Evolutionary conservation across 2,797 vertebrate species (phyloP).

Genomic region (Miichthys miiuy): DNA sequence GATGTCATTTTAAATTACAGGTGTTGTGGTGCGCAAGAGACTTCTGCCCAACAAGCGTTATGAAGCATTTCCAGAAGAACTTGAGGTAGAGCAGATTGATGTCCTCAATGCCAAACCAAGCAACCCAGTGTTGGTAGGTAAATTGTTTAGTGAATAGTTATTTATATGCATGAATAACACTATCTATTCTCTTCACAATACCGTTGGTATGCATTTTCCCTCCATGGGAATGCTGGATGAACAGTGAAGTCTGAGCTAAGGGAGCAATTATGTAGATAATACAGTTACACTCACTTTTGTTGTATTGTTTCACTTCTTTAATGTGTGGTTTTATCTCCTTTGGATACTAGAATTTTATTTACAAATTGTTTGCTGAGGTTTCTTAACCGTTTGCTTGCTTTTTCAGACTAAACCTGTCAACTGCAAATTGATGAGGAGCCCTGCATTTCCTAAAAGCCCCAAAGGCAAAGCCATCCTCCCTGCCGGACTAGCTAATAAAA

Average conservation of each 20-base stretch:
- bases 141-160: not conserved
- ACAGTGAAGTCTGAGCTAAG: not conserved
- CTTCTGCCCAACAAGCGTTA: slow-evolving; percentile 5
- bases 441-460: slow-evolving; percentile 1
- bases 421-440: not conserved
- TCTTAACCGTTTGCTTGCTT: not conserved
- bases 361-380: not conserved
- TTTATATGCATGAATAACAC: not conserved
- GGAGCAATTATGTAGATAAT: not conserved
- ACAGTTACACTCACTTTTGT: too few species aligned
- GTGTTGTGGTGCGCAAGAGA: slow-evolving; percentile 4
- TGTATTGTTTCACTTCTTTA: too few species aligned
- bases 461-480: not conserved
- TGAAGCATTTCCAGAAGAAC: slow-evolving; percentile 57
- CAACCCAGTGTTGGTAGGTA: slow-evolving; percentile 28
- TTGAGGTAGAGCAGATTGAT: slow-evolving; percentile 13
- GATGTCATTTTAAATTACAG: too few species aligned
- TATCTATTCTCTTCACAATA: not conserved
- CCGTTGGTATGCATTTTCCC: not conserved
- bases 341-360: not conserved
- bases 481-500: not conserved
- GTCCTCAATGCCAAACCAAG: not conserved
- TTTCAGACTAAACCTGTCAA: slow-evolving; percentile 29
- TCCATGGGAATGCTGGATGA: not conserved
- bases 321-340: not conserved